Percentiles rank a stretch among this genome's conserved stretches.
These are phyloP conservation scores for Cataglyphis albicans DNA, from an alignment of 2,888 invertebrate species.

Conservation along the genomic window DNA sequence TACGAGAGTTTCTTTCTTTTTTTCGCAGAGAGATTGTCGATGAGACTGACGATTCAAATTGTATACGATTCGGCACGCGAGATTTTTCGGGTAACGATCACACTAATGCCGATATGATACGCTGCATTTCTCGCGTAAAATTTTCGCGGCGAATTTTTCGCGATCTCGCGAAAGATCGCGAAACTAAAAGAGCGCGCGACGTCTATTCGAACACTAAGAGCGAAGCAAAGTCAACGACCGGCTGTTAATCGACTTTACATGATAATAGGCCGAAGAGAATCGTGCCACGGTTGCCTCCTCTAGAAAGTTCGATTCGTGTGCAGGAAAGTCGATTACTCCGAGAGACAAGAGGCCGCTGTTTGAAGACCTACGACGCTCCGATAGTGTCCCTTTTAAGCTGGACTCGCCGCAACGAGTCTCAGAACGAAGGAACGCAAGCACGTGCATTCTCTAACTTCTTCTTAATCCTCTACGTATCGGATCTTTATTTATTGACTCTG, in stretches of 20 bases:
- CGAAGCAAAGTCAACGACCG: constrained; percentile 70
- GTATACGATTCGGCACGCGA: constrained; percentile 3
- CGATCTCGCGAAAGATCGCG: constrained; percentile 34
- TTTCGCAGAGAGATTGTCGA: constrained; percentile 14
- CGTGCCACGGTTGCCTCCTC: constrained; percentile 69
- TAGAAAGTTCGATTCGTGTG: constrained; percentile 73
- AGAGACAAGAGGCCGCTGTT: constrained; percentile 66
- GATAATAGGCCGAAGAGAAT: constrained; percentile 72
- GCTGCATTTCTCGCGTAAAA: constrained; percentile 22
- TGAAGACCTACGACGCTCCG: constrained; percentile 73
- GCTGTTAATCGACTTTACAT: constrained; percentile 70
- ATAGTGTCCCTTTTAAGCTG: constrained; percentile 68
- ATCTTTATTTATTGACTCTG: constrained; percentile 4
- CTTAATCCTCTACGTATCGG: background rate
- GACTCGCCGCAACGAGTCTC: constrained; percentile 38
- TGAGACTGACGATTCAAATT: background rate
- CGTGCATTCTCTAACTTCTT: constrained; percentile 18
- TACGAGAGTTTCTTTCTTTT: constrained; percentile 1
- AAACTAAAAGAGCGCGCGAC: constrained; percentile 33
- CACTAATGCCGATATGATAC: background rate
- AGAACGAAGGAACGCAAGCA: constrained; percentile 47
- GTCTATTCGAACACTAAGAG: constrained; percentile 53
- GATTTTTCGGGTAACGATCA: constrained; percentile 9
- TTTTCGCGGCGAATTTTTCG: constrained; percentile 24
- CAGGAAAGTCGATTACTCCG: constrained; percentile 72